Conservation (phyloP, 2,113 vertebrate genomes). For the Recurvirostra avosetta region DNA sequence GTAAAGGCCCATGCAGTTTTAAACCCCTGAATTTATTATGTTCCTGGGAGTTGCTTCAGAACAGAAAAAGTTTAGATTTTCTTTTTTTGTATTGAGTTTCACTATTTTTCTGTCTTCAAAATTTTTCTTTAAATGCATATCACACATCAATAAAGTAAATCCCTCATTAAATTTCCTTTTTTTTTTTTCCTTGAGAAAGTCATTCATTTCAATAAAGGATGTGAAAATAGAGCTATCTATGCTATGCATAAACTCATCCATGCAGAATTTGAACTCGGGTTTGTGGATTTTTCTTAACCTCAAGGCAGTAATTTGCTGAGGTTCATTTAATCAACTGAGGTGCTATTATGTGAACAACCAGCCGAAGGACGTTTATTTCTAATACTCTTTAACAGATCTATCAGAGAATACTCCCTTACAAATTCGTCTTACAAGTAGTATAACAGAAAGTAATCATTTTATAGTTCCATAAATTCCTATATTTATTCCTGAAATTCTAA, state of each 20-base stretch:
- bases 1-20: not conserved
- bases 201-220: not conserved
- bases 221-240: not conserved
- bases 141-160: not conserved
- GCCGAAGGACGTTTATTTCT: conserved; percentile 12
- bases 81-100: not conserved
- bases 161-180: not conserved
- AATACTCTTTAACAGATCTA: not conserved
- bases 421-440: not conserved
- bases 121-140: not conserved
- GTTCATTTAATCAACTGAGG: conserved; percentile 24
- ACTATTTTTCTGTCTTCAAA: not conserved
- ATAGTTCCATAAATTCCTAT: not conserved
- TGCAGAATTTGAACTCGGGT: not conserved
- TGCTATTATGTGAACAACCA: conserved; percentile 6
- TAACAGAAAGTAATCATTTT: not conserved
- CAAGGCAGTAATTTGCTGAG: not conserved
- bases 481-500: not conserved
- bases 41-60: not conserved
- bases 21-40: not conserved
- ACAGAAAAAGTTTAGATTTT: not conserved
- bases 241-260: not conserved
- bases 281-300: conserved; percentile 7
- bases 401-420: not conserved
- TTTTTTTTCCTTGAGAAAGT: not conserved